Base-by-base conservation (phyloP, 2,888 invertebrate species). In the Stramonita haemastoma region DNA sequence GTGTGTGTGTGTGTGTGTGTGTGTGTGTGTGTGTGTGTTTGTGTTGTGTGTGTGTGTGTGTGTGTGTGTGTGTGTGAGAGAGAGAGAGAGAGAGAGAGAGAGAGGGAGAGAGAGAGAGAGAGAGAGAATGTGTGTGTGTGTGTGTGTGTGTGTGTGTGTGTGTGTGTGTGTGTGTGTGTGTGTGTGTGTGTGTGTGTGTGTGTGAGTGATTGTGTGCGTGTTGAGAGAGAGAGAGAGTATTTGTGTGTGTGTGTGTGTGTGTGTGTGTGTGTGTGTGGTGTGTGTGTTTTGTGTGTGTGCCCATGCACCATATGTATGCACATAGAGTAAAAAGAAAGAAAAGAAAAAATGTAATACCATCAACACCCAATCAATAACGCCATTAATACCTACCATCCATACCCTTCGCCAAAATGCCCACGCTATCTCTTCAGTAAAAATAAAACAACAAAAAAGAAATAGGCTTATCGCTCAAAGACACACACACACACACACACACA, bases 31-130 rank as follows among this genome's bases (percentile, higher is more conserved):
- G 34, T 15, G 32, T 79, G 26, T 32, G 79, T 34, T 32, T 79
- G 32, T 79, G 32, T 11, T 79, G 79, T 79, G 79, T 79, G 79
- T 79, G 79, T 79, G 79, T 79, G 79, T 34, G 34, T 34, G 34
- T 34, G 79, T 79, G 79, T 34, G 79, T 79, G 79, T 15, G 79
- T 79, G 79, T 11, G 32, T 79, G 79, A 1, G 79, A 32, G 79
- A 1, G 34, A 15, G 79, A 1, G 79, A 32, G 79, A 0, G 79
- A 32, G 34, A 6, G 79, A 32, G 79, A 15, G 79, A 32, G 79
- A 5, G 79, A 32, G 79, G 0, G 34, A 13, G 79, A 5, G 32
- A 17, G 32, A 0, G 32, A 17, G 17, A 6, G 79, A 32, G 79
- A 15, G 79, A 32, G 79, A 13, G 79, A 34, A 19, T 17, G 79